These are phyloP conservation scores for Drosophila paulistorum DNA, from an alignment of 1,140 invertebrate species.

Conservation along the genomic window DNA sequence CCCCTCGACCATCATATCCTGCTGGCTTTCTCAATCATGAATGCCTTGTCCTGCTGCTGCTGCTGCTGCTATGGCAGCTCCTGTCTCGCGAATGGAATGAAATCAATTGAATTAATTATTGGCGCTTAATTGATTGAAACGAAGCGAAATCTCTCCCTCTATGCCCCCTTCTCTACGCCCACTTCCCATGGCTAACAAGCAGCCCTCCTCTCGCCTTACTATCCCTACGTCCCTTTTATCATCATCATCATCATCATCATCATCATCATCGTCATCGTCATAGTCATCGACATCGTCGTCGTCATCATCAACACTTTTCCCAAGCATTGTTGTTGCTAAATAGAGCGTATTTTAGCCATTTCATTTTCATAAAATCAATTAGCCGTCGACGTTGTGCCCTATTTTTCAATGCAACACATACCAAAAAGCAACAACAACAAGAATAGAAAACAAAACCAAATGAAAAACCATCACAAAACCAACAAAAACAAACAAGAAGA, in stretches of 20 bases:
- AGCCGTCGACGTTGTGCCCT: constrained; percentile 55
- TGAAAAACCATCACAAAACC: constrained; percentile 4
- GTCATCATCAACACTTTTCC: constrained; percentile 9
- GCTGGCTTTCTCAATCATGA: constrained; percentile 2
- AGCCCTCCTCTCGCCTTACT: neutral
- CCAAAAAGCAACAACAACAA: neutral
- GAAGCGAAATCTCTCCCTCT: constrained; percentile 43
- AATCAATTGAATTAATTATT: constrained; percentile 82
- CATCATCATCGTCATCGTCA: neutral
- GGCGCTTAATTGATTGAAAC: constrained; percentile 81
- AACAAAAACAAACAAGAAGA: constrained; percentile 1
- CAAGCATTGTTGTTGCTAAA: constrained; percentile 73
- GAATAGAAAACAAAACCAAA: neutral
- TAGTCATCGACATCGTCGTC: neutral
- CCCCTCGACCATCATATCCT: neutral
- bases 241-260: neutral
- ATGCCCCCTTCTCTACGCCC: neutral
- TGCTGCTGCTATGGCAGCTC: neutral
- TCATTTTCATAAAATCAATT: constrained; percentile 67
- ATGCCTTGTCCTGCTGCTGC: neutral
- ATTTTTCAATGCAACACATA: constrained; percentile 20
- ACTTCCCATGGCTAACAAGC: neutral
- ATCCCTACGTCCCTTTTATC: neutral
- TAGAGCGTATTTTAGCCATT: constrained; percentile 79
- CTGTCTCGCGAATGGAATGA: constrained; percentile 61